A percentile compares a stretch with the other conserved stretches of the same genome.
These are phyloP conservation scores for Tachycineta bicolor DNA, from an alignment of 2,113 vertebrate species.

Conservation along the genomic window DNA sequence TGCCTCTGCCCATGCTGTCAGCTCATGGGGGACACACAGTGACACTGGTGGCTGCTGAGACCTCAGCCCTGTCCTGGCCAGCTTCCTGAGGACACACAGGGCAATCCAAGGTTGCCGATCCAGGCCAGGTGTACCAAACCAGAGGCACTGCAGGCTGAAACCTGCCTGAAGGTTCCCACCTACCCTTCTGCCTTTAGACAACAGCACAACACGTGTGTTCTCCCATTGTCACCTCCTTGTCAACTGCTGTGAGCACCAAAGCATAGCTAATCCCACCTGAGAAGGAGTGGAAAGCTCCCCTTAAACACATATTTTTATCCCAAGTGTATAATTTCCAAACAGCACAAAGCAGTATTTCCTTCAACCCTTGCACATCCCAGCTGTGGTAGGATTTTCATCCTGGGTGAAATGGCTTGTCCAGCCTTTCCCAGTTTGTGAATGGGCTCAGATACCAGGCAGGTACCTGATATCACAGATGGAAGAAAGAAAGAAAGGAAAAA, in stretches of 20 bases:
- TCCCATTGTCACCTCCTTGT: not conserved
- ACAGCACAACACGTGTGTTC: not conserved
- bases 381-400: not conserved
- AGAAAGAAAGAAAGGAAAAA: not conserved
- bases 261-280: not conserved
- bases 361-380: not conserved
- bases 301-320: not conserved
- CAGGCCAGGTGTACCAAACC: not conserved
- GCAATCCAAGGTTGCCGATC: not conserved
- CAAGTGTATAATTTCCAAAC: not conserved
- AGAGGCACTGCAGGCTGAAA: not conserved
- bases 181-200: not conserved
- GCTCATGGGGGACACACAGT: rapidly evolving
- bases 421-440: not conserved
- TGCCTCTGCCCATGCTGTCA: not conserved
- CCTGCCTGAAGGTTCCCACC: not conserved
- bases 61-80: not conserved
- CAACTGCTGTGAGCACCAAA: not conserved
- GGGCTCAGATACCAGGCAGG: not conserved
- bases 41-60: not conserved
- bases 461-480: not conserved
- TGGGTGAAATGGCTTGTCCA: not conserved
- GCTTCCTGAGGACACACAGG: not conserved
- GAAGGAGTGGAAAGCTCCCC: not conserved
- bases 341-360: not conserved